A percentile compares a stretch with the other conserved stretches of the same genome.
phyloP scores from a whole-genome alignment of 2,113 vertebrate genomes.

The Conger conger region DNA sequence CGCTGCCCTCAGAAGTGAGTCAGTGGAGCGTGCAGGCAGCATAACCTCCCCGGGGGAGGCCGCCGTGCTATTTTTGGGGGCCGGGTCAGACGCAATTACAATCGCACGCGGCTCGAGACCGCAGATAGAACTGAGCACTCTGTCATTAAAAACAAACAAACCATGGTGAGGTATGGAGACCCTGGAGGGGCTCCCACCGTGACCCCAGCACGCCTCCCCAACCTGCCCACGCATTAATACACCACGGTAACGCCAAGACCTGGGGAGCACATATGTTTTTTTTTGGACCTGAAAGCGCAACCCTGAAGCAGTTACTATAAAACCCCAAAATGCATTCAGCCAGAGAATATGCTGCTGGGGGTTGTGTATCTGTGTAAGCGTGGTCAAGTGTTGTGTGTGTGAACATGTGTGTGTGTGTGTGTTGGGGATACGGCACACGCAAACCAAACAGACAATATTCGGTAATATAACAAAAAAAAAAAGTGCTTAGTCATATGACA shows the following conservation, averaged over 20 bases:
- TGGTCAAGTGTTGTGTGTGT: too few species aligned
- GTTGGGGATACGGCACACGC: background rate
- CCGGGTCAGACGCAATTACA: conserved; percentile 31
- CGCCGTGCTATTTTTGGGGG: conserved; percentile 39
- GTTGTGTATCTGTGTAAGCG: too few species aligned
- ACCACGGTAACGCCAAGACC: too few species aligned
- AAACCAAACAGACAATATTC: background rate
- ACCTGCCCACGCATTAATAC: too few species aligned
- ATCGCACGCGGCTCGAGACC: conserved; percentile 21
- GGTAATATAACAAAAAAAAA: background rate
- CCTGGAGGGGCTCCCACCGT: too few species aligned
- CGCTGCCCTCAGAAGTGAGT: conserved; percentile 54
- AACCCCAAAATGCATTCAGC: too few species aligned
- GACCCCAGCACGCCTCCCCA: too few species aligned
- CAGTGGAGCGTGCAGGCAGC: conserved; percentile 55
- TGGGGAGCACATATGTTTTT: too few species aligned
- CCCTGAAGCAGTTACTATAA: too few species aligned
- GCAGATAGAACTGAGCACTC: conserved; percentile 2
- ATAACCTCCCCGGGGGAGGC: conserved; percentile 28
- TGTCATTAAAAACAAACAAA: conserved; percentile 30
- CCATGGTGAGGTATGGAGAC: background rate
- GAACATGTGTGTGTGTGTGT: too few species aligned
- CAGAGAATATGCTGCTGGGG: too few species aligned
- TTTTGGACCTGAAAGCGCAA: too few species aligned
- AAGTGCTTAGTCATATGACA: background rate